Evolutionary conservation across 2,888 invertebrate genomes (phyloP).

Genomic region (Andrena bicolor): DNA sequence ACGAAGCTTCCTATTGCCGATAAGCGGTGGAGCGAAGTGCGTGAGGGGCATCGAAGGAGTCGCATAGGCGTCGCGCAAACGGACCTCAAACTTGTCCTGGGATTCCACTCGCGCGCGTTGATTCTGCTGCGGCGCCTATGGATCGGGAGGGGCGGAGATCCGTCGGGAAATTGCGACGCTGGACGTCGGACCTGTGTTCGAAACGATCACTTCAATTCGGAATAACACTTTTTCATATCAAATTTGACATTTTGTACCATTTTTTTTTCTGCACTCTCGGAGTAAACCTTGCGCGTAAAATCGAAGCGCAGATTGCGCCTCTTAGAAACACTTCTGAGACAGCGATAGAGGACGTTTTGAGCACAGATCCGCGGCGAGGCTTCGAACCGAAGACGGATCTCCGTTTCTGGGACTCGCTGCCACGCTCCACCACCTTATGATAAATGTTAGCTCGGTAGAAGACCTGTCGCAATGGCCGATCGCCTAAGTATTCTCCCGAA

Average conservation of each 20-base stretch:
- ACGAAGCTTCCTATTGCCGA: constrained; percentile 64
- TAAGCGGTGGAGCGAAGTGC: constrained; percentile 42
- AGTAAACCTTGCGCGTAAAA: constrained; percentile 11
- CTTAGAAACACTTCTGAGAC: constrained; percentile 55
- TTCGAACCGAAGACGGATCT: constrained; percentile 57
- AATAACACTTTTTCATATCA: not conserved
- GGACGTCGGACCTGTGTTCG: constrained; percentile 46
- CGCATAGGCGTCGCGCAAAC: constrained; percentile 65
- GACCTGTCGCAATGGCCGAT: constrained; percentile 69
- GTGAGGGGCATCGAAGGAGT: constrained; percentile 58
- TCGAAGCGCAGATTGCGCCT: constrained; percentile 54
- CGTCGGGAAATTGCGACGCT: constrained; percentile 26
- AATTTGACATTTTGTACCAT: not conserved
- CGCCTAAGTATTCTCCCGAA: not conserved
- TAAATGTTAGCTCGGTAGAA: constrained; percentile 77
- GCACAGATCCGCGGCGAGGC: constrained; percentile 50
- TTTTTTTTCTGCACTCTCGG: not conserved
- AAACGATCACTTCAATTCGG: constrained; percentile 39
- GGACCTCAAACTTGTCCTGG: not conserved
- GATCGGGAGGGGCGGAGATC: constrained; percentile 56
- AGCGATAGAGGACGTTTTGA: constrained; percentile 26
- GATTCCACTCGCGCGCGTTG: not conserved
- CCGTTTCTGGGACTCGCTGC: constrained; percentile 69
- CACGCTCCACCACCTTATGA: constrained; percentile 69
- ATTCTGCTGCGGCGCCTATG: constrained; percentile 60